These are phyloP conservation scores for Trichosurus vulpecula DNA, from an alignment of 2,797 vertebrate species.

Conservation along the genomic window DNA sequence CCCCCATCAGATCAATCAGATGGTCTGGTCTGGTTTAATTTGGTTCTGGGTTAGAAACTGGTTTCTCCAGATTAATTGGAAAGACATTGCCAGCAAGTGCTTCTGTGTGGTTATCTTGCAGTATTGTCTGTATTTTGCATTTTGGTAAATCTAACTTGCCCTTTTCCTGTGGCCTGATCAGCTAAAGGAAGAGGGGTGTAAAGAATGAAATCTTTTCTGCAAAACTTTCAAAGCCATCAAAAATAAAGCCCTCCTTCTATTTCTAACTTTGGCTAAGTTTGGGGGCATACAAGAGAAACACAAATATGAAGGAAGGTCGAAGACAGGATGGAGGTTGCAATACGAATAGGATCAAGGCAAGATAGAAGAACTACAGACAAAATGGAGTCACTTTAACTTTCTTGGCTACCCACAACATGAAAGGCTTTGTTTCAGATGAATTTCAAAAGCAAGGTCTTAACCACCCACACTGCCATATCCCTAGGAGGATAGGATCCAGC, in stretches of 20 bases:
- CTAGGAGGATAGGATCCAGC: not conserved
- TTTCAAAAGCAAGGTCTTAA: not conserved
- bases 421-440: conserved; percentile 2
- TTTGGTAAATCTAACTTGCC: not conserved
- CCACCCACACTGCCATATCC: not conserved
- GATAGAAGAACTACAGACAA: not conserved
- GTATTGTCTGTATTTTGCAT: not conserved
- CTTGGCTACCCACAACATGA: not conserved
- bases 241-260: no score
- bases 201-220: not conserved
- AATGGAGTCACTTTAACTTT: not conserved
- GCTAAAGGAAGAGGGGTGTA: not conserved
- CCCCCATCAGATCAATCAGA: not conserved
- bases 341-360: not conserved
- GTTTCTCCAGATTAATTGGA: not conserved
- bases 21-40: not conserved
- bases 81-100: not conserved
- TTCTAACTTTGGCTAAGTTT: not conserved
- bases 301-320: not conserved
- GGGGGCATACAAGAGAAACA: not conserved
- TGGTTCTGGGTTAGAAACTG: not conserved
- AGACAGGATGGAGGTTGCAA: not conserved
- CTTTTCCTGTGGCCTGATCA: not conserved
- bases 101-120: not conserved
- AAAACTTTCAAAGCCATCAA: not conserved